These are phyloP conservation scores for Achatina immaculata DNA, from an alignment of 1,140 invertebrate species.

Conservation along the genomic window DNA sequence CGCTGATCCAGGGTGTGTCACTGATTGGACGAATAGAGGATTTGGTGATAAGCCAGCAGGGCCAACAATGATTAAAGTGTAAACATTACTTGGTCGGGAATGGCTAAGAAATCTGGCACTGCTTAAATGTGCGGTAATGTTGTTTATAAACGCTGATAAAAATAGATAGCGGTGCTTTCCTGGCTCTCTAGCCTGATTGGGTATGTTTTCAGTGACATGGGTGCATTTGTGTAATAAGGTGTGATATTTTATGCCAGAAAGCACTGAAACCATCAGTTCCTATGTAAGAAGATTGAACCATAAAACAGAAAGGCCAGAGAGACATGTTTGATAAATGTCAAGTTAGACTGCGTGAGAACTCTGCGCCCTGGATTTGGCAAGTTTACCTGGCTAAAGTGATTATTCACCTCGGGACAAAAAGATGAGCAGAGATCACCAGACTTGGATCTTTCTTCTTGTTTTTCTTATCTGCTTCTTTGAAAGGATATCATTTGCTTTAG, in stretches of 20 bases:
- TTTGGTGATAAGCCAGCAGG: not conserved
- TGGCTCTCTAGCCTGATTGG: not conserved
- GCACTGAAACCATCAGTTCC: too few relatives aligned
- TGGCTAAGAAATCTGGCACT: conserved; percentile 9
- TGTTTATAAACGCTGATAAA: conserved; percentile 10
- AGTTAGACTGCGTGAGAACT: not conserved
- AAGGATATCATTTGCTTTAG: too few relatives aligned
- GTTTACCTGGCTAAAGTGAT: not conserved
- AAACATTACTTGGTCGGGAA: not conserved
- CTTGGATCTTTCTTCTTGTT: too few relatives aligned
- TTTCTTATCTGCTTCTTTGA: too few relatives aligned
- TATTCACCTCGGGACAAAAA: too few relatives aligned
- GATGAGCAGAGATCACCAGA: too few relatives aligned
- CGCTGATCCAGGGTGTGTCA: not conserved
- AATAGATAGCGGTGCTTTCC: not conserved
- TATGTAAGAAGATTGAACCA: too few relatives aligned
- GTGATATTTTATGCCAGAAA: too few relatives aligned
- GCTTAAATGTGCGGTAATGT: conserved; percentile 2
- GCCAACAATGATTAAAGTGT: not conserved
- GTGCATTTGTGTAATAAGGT: not conserved
- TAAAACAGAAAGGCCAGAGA: too few relatives aligned
- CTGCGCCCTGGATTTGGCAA: not conserved
- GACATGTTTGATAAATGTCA: not conserved
- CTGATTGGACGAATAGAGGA: not conserved
- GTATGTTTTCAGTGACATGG: not conserved